Evolutionary conservation across 2,113 vertebrate genomes (phyloP).

Genomic region (Centropus bengalensis): DNA sequence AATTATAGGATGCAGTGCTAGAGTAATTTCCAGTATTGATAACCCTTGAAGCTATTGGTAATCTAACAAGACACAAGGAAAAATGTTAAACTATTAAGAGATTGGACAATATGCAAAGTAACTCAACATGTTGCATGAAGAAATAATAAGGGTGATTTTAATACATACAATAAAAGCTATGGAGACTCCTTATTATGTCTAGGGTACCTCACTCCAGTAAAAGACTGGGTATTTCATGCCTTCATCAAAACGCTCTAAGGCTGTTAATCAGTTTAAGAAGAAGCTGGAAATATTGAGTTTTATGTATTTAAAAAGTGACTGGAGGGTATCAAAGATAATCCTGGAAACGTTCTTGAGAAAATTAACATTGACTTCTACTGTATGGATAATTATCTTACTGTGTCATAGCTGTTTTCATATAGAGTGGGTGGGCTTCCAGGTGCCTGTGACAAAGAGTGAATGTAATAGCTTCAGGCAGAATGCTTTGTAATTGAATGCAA

Average conservation of each 20-base stretch:
- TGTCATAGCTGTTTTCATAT: background rate
- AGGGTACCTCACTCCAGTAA: rapidly evolving
- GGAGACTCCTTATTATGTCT: background rate
- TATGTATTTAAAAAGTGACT: background rate
- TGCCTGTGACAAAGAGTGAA: conserved; percentile 18
- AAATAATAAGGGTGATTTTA: background rate
- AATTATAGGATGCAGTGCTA: background rate
- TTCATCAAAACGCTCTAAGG: background rate
- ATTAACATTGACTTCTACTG: background rate
- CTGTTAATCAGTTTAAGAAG: background rate
- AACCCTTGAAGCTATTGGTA: background rate
- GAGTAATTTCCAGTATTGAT: background rate
- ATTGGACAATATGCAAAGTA: background rate
- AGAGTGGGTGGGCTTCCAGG: background rate
- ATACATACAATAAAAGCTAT: background rate
- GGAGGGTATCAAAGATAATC: background rate
- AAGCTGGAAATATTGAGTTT: background rate
- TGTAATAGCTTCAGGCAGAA: conserved; percentile 32
- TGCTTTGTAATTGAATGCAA: background rate
- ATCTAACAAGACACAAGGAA: background rate
- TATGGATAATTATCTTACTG: conserved; percentile 9
- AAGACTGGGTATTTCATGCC: background rate
- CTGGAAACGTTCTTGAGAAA: background rate
- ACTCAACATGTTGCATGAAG: background rate
- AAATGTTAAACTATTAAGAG: background rate